Percentiles rank a stretch among this genome's conserved stretches.
These are phyloP conservation scores for Catharus fuscescens DNA, from an alignment of 2,113 vertebrate genomes.

Conservation along the genomic window DNA sequence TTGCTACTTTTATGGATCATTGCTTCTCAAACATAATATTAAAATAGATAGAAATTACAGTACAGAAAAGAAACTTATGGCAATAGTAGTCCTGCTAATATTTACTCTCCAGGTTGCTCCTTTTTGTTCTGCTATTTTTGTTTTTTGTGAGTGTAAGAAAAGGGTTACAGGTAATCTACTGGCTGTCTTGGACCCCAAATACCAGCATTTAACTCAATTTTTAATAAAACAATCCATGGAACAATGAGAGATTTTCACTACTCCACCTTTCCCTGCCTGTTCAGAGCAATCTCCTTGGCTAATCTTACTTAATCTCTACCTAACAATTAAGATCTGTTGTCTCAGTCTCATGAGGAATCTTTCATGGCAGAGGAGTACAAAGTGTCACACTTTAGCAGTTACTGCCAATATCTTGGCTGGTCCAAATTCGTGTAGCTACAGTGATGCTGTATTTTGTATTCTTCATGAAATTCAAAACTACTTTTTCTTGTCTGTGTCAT, in stretches of 20 bases:
- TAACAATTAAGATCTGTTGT: neutral
- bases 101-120: neutral
- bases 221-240: neutral
- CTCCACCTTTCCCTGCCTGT: neutral
- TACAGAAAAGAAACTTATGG: neutral
- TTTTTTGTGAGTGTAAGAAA: neutral
- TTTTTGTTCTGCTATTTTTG: neutral
- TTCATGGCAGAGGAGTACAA: neutral
- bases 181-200: neutral
- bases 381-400: neutral
- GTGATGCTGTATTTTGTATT: neutral
- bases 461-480: neutral
- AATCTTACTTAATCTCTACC: neutral
- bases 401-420: neutral
- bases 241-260: neutral
- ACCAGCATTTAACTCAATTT: neutral
- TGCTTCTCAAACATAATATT: neutral
- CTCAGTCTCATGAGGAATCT: neutral
- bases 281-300: neutral
- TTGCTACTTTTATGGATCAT: neutral
- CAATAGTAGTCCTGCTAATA: neutral
- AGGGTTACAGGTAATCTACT: neutral
- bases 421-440: neutral
- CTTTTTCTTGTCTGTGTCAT: conserved; percentile 27
- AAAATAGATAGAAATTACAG: neutral